Evolutionary conservation across 1,140 invertebrate genomes (phyloP).

Genomic region (Panulirus ornatus): DNA sequence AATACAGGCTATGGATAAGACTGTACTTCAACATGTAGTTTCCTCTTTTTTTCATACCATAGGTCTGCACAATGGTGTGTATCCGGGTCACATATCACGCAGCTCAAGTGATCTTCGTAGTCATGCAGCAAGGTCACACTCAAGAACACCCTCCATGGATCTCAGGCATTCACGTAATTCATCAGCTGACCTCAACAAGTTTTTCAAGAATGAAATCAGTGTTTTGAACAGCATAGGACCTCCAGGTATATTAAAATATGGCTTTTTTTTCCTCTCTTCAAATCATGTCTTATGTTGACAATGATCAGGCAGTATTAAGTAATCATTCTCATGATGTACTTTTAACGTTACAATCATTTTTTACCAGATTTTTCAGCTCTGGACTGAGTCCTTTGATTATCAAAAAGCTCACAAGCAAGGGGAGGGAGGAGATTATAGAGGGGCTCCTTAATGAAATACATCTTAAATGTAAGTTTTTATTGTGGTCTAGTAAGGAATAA

Average conservation of each 20-base stretch:
- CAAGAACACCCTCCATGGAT: conserved; percentile 86
- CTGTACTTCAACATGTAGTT: no score
- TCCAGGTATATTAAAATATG: conserved; percentile 79
- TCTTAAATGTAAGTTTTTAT: no score
- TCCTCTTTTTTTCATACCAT: conserved; percentile 13
- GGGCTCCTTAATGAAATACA: no score
- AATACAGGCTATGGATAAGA: no score
- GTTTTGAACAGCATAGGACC: conserved; percentile 83
- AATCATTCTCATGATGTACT: no score
- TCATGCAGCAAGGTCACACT: conserved; percentile 82
- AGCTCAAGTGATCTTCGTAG: conserved; percentile 61
- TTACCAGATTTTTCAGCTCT: neutral
- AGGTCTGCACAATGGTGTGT: conserved; percentile 60
- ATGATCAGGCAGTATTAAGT: no score
- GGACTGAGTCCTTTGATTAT: neutral
- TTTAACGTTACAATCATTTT: no score
- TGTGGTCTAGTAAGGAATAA: no score
- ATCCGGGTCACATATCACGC: conserved; percentile 61
- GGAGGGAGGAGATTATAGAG: no score
- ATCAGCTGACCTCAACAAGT: conserved; percentile 87
- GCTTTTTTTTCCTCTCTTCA: conserved; percentile 28
- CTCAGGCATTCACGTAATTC: conserved; percentile 88
- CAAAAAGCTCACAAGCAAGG: no score
- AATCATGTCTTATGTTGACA: no score
- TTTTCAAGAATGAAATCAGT: conserved; percentile 83